Base-by-base conservation (phyloP, 23 tunicate genomes). In the Diplosoma virens region DNA sequence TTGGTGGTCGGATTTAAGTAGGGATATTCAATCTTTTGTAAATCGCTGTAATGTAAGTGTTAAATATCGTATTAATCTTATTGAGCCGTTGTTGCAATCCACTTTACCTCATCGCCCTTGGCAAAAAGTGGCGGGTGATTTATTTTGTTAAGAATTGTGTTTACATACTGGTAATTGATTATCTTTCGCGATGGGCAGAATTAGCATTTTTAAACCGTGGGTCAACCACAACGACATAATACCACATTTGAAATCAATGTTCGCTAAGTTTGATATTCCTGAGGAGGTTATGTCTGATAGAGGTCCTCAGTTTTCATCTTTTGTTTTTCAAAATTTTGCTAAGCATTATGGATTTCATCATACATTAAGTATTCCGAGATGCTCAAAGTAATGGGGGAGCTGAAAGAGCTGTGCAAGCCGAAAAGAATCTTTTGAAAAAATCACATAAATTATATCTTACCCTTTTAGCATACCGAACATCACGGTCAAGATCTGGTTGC, bases 371-470 rank as follows among this genome's bases (percentile, higher is more conserved):
- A n/a, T n/a, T n/a, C n/a, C n/a, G n/a, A n/a, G n/a, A n/a, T n/a
- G n/a, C n/a, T n/a, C n/a, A n/a, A n/a, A n/a, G n/a, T 37, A 56
- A 71, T 59, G 86, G 86, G 29, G 68, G 33, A 35, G 79, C 86
- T 1, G 86, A 81, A 22, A 32, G 79, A n/a, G 64, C 46, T 4
- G 86, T 81, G 11, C 78, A 81, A 26, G 58, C 86, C 24, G 37
- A 33, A 47, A 81, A 81, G 58, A 58, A 54, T 17, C 32, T 81
- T 20, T 32, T 81, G 11, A 81, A 58, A 26, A 81, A 81, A 30
- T 52, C 79, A 34, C 58, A 30, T n/a, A 48, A 76, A 33, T 69
- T 69, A 16, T 76, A 76, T 20, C n/a, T 56, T 25, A 69, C 81
- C 4, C 14, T 76, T 47, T 30, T 76, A 14, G 17, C 81, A 2